Evolutionary conservation across 2,113 vertebrate species (phyloP), one percentile per base, ranked within the genome.

Genomic region (Cardinalis cardinalis): DNA sequence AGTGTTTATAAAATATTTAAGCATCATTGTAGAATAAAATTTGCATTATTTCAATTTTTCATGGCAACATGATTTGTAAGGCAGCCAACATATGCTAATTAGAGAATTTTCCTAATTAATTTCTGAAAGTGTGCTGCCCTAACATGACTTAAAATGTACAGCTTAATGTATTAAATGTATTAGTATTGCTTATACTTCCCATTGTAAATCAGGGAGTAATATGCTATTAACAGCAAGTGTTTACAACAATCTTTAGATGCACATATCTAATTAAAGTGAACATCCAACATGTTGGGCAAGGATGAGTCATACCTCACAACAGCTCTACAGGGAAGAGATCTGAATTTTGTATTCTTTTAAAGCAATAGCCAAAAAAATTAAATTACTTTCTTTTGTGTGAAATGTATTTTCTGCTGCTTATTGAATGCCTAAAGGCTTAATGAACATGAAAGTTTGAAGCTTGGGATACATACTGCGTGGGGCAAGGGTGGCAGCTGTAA

Each of bases 1-100:
- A 85, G 48, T 92, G 40, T 95, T 93, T 80, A 77, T 56, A 87
- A 95, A 94, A 95, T 95, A 93, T 89, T 93, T 93, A 89, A 89
- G 53, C 55, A 71, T 82, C 43, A 52, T 60, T 64, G 56, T 55
- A 36, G 40, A 70, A 23, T 44, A 66, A 63, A 89, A 68, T 90
- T 92, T 80, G 48, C 66, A 87, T 94, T 65, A 79, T 56, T 90
- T 36, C 49, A n/a, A 70, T 87, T 91, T 84, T 87, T 92, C 74
- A 80, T 89, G 89, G 75, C 93, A 92, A 79, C 7, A 4, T 70
- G 25, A 93, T 87, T 92, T 94, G 89, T 90, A 73, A 83, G 28
- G 87, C 89, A 93, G 92, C 31, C 92, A 93, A 59, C 14, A 12
- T 65, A 79, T 28, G 59, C 51, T 84, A 94, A 88, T 90, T 79